These are phyloP conservation scores for Sycon ciliatum DNA, from an alignment of 37 sponge, comb jelly and placozoan species.

Conservation along the genomic window DNA sequence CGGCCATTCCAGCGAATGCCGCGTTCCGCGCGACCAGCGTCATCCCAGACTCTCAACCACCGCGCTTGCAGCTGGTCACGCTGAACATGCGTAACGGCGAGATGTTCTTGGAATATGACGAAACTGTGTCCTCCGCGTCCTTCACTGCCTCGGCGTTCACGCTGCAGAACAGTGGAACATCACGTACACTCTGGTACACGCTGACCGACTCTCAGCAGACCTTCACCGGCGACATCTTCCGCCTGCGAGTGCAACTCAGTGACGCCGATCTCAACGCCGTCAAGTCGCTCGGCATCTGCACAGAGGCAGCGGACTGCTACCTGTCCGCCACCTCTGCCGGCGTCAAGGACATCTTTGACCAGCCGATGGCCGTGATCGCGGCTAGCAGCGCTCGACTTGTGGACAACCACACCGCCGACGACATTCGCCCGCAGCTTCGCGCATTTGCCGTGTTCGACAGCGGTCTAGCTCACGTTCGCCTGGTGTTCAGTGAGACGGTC, in stretches of 20 bases:
- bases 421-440: too few relatives aligned
- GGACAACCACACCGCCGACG: neutral
- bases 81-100: slow-evolving; percentile 72
- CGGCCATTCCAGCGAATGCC: neutral
- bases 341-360: slow-evolving; percentile 26
- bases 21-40: neutral
- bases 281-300: slow-evolving; percentile 61
- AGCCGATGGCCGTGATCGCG: neutral
- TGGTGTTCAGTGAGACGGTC: slow-evolving; percentile 25
- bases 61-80: slow-evolving; percentile 38
- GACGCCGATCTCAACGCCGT: slow-evolving; percentile 55
- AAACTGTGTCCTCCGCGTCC: slow-evolving; percentile 21
- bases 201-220: neutral
- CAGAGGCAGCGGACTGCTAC: slow-evolving; percentile 58
- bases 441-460: slow-evolving; percentile 27
- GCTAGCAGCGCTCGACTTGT: neutral
- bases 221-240: neutral
- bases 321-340: slow-evolving; percentile 38
- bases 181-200: neutral
- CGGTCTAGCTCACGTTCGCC: slow-evolving; percentile 33
- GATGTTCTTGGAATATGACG: slow-evolving; percentile 42
- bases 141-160: slow-evolving; percentile 28
- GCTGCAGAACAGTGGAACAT: slow-evolving; percentile 30
- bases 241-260: slow-evolving; percentile 44
- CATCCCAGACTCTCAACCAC: slow-evolving; percentile 39